Evolutionary conservation across 2,113 vertebrate genomes (phyloP), one percentile per base, ranked within the genome.

Genomic region (Hipposideros armiger): DNA sequence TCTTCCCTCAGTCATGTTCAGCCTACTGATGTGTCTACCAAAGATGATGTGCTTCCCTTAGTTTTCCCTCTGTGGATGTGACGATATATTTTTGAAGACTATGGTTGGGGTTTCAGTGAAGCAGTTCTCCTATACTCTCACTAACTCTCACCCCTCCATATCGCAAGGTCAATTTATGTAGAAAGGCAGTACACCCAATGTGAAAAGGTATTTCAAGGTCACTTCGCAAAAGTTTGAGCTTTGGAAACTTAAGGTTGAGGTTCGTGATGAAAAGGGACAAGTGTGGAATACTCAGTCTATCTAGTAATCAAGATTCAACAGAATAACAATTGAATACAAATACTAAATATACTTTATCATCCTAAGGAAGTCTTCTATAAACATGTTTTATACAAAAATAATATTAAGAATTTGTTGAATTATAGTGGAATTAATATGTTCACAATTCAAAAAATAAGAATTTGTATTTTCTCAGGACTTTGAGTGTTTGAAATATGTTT

Each of bases 231-330:
- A 30, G 15, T 56, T 40, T 54, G 24, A 69, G 16, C 6, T 56
- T 81, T 83, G 32, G 16, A 32, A 36, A 87, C 47, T 91, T 60
- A 82, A 77, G n/a, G 24, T 42, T 4, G 2, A 74, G 3, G 72
- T 84, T 6, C 64, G 10, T 52, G 16, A 56, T 64, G 24, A 66
- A 70, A 66, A 26, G 58, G 17, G 4, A 42, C 50, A 60, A 82
- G 16, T 52, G 1, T 64, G 32, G 7, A 20, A 70, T 2, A 17
- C 0, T 60, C 36, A 36, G 36, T 36, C 16, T 87, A 74, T 83
- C 74, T 74, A 64, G 8, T 84, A 87, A 72, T 32, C 83, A 60
- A 76, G 90, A 76, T 66, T 96, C 32, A 56, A 66, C 95, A 73
- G 11, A 42, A 66, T 26, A 92, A n/a, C 76, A 92, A 42, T 69